These are phyloP conservation scores for Eugnorisma glareosa DNA, from an alignment of 2,888 invertebrate species.

Conservation along the genomic window DNA sequence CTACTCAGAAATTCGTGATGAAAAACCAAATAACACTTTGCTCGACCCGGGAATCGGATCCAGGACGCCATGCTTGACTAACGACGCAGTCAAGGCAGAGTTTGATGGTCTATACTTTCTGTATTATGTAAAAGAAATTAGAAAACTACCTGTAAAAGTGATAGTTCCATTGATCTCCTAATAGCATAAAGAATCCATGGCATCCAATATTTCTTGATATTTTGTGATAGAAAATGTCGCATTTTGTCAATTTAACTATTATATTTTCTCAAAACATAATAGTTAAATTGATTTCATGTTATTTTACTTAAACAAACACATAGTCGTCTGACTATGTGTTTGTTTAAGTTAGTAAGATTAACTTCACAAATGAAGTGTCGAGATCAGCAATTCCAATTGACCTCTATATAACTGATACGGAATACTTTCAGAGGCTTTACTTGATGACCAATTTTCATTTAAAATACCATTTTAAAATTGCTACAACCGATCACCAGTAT, in stretches of 20 bases:
- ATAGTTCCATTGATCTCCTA: background rate
- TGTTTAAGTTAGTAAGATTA: too few relatives aligned
- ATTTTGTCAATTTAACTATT: too few relatives aligned
- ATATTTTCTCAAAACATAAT: background rate
- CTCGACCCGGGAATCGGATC: too few relatives aligned
- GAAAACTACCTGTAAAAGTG: too few relatives aligned
- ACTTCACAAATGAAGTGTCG: background rate
- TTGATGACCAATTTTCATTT: conserved; percentile 29
- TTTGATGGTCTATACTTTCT: background rate
- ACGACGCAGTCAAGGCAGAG: background rate
- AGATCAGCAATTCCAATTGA: background rate
- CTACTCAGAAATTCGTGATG: too few relatives aligned
- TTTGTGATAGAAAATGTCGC: background rate
- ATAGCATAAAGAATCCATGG: background rate
- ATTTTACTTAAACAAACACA: too few relatives aligned
- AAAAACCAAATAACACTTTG: too few relatives aligned
- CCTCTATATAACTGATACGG: background rate
- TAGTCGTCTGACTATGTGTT: too few relatives aligned
- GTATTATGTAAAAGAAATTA: background rate
- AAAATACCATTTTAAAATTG: conserved; percentile 38
- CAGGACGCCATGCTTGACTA: too few relatives aligned
- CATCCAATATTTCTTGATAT: background rate
- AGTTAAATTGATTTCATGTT: background rate
- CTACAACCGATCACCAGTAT: conserved; percentile 13
- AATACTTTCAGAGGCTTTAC: conserved; percentile 3